Base-by-base conservation (phyloP, 2,888 invertebrate species). In the Limnephilus auricula region DNA sequence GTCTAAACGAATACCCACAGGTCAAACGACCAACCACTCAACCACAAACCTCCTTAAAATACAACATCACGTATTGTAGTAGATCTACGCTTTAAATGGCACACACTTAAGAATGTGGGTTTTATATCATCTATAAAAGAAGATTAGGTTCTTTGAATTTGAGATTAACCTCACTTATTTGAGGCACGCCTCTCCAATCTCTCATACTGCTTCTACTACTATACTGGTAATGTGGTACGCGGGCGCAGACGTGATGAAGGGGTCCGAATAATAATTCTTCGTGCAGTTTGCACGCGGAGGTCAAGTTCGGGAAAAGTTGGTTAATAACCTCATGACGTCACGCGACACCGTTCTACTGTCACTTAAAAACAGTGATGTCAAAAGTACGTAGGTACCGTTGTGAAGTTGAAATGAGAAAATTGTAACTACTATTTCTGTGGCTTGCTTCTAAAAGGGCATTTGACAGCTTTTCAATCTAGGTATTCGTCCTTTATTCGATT, bases 311-410 rank as follows among this genome's bases (percentile, higher is more conserved):
- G 25, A 88, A 78, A 88, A 79, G 87, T 88, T 88, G 34, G n/a
- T 78, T 88, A 78, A 88, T 88, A n/a, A 25, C 87, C 78, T 18
- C 87, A n/a, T 88, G 87, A 88, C 87, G 79, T 88, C 87, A 88
- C 87, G 87, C 65, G 79, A 18, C 34, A 65, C 87, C 25, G 65
- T 65, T 65, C 65, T 25, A 2, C 65, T 65, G 65, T 65, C 65
- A 65, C 6, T 65, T 65, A 15, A 50, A 65, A 65, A 65, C 65
- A n/a, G 65, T 9, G 25, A 65, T 9, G 65, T n/a, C 25, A 65
- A 65, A 65, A 65, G n/a, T 50, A 50, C 18, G 50, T 50, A 50
- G 50, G 18, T 15, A 50, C 50, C 18, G 50, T 18, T 50, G 18
- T 18, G 50, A 50, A 18, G 18, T 15, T 18, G 25, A 65, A 25